Evolutionary conservation across 2,888 invertebrate genomes (phyloP).

Genomic region (Cryptophagus acutangulus): DNA sequence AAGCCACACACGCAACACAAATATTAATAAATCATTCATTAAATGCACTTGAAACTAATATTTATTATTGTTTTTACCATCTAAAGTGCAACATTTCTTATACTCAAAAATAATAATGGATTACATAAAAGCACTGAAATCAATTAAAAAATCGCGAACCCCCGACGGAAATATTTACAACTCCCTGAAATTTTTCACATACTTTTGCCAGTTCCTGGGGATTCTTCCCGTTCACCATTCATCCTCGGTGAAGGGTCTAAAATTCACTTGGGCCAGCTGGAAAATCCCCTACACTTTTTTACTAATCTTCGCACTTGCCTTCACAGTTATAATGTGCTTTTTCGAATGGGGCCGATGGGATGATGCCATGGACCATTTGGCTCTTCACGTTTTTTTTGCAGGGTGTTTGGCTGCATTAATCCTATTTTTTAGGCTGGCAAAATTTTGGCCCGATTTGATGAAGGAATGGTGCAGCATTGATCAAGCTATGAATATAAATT

Average conservation of each 20-base stretch:
- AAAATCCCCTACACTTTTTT: slow-evolving; percentile 1
- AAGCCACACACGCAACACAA: too few relatives aligned
- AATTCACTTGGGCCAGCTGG: slow-evolving; percentile 9
- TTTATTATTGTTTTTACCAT: too few relatives aligned
- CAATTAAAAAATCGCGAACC: too few relatives aligned
- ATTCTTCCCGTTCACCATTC: not conserved
- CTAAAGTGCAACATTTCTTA: too few relatives aligned
- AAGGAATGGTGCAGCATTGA: slow-evolving; percentile 21
- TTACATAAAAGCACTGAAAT: too few relatives aligned
- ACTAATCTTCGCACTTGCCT: not conserved
- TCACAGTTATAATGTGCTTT: not conserved
- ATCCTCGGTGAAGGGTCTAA: not conserved
- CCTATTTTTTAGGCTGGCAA: slow-evolving; percentile 50
- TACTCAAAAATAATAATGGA: too few relatives aligned
- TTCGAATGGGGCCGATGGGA: not conserved
- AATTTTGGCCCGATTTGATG: slow-evolving; percentile 46
- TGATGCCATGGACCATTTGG: too few relatives aligned
- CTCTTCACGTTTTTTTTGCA: slow-evolving; percentile 4
- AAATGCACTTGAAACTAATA: too few relatives aligned
- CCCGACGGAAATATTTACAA: slow-evolving; percentile 4
- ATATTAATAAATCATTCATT: too few relatives aligned
- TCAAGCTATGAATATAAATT: slow-evolving; percentile 13
- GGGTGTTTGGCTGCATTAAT: slow-evolving; percentile 22
- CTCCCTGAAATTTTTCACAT: not conserved
- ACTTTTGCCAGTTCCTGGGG: not conserved